phyloP scores from a whole-genome alignment of 2,797 vertebrate genomes.

The Rallus crepitans region DNA sequence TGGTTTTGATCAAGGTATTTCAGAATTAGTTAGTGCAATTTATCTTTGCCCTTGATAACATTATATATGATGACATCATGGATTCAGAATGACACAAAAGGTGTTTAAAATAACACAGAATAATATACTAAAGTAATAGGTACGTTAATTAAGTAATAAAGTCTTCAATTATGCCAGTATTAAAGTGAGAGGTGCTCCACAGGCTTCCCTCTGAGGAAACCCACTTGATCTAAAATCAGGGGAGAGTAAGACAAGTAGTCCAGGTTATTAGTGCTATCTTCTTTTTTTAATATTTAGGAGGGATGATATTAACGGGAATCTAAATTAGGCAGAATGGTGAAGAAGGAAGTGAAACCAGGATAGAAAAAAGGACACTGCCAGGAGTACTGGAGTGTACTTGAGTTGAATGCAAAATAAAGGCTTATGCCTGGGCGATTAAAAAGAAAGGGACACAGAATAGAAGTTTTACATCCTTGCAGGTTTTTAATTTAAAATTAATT shows the following conservation, averaged over 20 bases:
- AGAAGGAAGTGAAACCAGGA: background rate
- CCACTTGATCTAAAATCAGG: background rate
- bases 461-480: background rate
- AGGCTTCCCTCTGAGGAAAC: background rate
- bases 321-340: background rate
- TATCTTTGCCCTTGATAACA: background rate
- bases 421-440: background rate
- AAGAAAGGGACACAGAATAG: background rate
- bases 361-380: background rate
- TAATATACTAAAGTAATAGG: too few relatives aligned
- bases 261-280: background rate
- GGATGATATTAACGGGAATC: background rate
- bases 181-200: background rate
- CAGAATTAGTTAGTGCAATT: background rate
- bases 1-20: background rate
- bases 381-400: background rate
- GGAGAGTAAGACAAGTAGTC: background rate
- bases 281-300: background rate
- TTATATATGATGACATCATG: background rate
- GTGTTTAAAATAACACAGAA: background rate
- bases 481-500: background rate
- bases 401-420: background rate
- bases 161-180: background rate
- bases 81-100: background rate
- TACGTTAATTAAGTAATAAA: background rate